Evolutionary conservation across 2,113 vertebrate genomes (phyloP).

Genomic region (Actinemys pallida): DNA sequence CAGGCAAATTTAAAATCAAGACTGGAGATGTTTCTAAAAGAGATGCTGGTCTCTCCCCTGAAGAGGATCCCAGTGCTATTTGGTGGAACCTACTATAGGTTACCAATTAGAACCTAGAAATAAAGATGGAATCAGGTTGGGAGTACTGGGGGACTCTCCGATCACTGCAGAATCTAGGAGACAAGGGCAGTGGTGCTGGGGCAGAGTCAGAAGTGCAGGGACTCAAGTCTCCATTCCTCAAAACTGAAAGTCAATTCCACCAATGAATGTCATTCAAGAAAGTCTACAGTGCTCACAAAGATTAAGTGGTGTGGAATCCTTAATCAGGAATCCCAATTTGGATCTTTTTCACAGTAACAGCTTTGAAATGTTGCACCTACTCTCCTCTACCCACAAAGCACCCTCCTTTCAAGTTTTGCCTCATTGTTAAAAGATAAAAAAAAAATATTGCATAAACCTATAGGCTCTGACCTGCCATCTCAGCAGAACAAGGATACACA

Average conservation of each 20-base stretch:
- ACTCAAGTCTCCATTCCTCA: neutral
- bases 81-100: neutral
- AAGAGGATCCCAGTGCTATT: neutral
- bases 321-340: neutral
- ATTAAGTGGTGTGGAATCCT: neutral
- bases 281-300: neutral
- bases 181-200: neutral
- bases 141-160: neutral
- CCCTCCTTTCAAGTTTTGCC: neutral
- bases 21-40: neutral
- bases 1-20: neutral
- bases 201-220: neutral
- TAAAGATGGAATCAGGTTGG: neutral
- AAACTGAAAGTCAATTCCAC: neutral
- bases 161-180: neutral
- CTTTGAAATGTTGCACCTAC: neutral
- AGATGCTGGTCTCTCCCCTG: constrained; percentile 37
- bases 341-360: neutral
- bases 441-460: neutral
- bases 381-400: neutral
- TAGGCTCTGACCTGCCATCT: constrained; percentile 36
- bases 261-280: neutral
- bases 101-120: neutral
- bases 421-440: neutral
- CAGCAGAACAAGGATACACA: neutral